Conservation (phyloP, 2,113 vertebrate genomes). For the Laticauda laticaudata region DNA sequence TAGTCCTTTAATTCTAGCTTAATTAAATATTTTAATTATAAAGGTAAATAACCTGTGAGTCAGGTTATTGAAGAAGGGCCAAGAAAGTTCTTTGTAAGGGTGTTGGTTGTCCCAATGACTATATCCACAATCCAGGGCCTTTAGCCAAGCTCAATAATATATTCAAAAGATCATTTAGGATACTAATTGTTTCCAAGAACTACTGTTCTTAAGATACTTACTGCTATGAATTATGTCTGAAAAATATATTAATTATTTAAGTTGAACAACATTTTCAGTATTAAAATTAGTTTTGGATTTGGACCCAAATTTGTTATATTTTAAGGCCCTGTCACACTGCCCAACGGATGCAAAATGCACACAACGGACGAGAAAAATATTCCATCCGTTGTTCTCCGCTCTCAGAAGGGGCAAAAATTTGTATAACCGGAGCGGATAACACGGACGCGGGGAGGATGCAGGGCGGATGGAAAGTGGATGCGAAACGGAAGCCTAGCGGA, state of each 20-base stretch:
- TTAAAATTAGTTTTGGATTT: not conserved
- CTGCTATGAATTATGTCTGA: not conserved
- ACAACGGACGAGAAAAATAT: too few species aligned
- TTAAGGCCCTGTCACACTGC: too few species aligned
- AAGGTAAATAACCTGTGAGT: not conserved
- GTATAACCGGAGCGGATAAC: too few species aligned
- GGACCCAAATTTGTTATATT: not conserved
- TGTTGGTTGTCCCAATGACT: not conserved
- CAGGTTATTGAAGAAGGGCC: not conserved
- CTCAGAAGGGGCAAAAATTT: too few species aligned
- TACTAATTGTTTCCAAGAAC: not conserved
- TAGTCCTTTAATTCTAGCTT: not conserved
- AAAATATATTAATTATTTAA: not conserved
- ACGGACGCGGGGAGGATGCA: too few species aligned
- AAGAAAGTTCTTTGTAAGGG: not conserved
- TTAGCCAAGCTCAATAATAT: not conserved
- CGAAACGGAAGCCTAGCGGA: too few species aligned
- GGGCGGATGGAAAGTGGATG: too few species aligned
- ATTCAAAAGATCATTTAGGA: not conserved
- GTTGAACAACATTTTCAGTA: not conserved
- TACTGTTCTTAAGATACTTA: not conserved
- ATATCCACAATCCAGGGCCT: not conserved
- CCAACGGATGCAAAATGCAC: too few species aligned
- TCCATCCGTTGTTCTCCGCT: too few species aligned
- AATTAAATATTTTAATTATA: not conserved